phyloP scores from a whole-genome alignment of 2,888 invertebrate species.

The Polymixis flavicincta region DNA sequence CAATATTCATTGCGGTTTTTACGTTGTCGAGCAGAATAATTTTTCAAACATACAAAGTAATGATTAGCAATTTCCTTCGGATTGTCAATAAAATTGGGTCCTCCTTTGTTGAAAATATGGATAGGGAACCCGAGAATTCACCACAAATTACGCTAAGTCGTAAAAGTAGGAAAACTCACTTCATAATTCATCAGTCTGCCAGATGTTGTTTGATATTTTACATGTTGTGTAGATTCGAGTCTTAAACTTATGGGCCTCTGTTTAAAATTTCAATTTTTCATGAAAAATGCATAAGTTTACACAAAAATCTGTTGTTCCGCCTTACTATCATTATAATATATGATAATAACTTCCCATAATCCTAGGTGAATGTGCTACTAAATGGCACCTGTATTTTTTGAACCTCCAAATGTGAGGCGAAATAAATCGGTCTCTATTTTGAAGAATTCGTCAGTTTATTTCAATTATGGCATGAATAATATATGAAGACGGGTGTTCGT shows the following conservation, averaged over 20 bases:
- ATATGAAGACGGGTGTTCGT: conserved; percentile 75
- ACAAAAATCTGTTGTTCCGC: conserved; percentile 59
- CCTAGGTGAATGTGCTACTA: conserved; percentile 62
- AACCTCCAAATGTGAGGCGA: conserved; percentile 38
- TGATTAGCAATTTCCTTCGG: too few relatives aligned
- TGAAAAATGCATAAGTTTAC: conserved; percentile 58
- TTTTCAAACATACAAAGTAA: too few relatives aligned
- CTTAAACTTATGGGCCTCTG: conserved; percentile 23
- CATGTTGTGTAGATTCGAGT: conserved; percentile 31
- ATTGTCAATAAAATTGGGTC: too few relatives aligned
- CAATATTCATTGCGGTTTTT: too few relatives aligned
- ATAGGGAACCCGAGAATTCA: conserved; percentile 9
- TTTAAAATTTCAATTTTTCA: conserved; percentile 54
- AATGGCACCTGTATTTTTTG: conserved; percentile 66
- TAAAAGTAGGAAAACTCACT: conserved; percentile 31
- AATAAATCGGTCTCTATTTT: conserved; percentile 58
- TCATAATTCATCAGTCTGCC: conserved; percentile 61
- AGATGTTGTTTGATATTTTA: conserved; percentile 59
- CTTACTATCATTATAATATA: conserved; percentile 65
- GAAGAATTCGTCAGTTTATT: conserved; percentile 69
- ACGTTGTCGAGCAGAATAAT: too few relatives aligned
- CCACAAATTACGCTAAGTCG: not conserved
- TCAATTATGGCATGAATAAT: conserved; percentile 82
- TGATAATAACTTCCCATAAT: conserved; percentile 58
- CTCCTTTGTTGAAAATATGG: not conserved